Percentiles rank a stretch among this genome's conserved stretches.
These are phyloP conservation scores for Mastacembelus armatus DNA, from an alignment of 2,797 vertebrate species.

Conservation along the genomic window DNA sequence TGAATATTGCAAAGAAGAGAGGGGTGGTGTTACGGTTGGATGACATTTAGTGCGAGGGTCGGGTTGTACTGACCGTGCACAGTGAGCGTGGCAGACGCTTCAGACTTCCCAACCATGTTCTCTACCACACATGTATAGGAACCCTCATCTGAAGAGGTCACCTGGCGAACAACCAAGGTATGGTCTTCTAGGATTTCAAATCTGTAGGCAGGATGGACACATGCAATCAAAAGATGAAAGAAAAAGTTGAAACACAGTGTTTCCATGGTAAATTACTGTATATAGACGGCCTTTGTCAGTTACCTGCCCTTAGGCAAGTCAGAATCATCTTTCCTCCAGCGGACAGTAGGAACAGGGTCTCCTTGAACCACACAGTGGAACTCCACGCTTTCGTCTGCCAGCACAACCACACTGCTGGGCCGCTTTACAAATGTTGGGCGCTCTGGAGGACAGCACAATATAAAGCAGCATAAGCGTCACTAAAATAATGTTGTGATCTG, in stretches of 20 bases:
- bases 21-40: constrained; percentile 1
- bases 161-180: constrained; percentile 93
- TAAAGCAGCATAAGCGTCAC: constrained; percentile 10
- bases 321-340: constrained; percentile 95
- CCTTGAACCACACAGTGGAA: constrained; percentile 93
- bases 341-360: constrained; percentile 92
- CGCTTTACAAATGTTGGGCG: constrained; percentile 93
- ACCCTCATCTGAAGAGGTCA: constrained; percentile 91
- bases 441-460: constrained; percentile 79
- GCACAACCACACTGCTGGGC: constrained; percentile 90
- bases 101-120: constrained; percentile 98
- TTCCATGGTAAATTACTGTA: constrained; percentile 41
- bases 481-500: constrained; percentile 2
- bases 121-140: constrained; percentile 97
- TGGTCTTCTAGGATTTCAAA: constrained; percentile 96
- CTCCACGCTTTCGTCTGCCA: constrained; percentile 91
- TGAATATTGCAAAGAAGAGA: not conserved
- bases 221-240: constrained; percentile 53
- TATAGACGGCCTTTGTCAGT: constrained; percentile 46
- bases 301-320: constrained; percentile 93
- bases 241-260: constrained; percentile 14
- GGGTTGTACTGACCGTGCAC: constrained; percentile 90
- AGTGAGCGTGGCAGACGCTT: constrained; percentile 93
- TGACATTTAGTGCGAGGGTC: constrained; percentile 18
- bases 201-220: constrained; percentile 75